A percentile compares a stretch with the other conserved stretches of the same genome.
Conservation (phyloP, 2,797 vertebrate species). For the Gorsachius magnificus region DNA sequence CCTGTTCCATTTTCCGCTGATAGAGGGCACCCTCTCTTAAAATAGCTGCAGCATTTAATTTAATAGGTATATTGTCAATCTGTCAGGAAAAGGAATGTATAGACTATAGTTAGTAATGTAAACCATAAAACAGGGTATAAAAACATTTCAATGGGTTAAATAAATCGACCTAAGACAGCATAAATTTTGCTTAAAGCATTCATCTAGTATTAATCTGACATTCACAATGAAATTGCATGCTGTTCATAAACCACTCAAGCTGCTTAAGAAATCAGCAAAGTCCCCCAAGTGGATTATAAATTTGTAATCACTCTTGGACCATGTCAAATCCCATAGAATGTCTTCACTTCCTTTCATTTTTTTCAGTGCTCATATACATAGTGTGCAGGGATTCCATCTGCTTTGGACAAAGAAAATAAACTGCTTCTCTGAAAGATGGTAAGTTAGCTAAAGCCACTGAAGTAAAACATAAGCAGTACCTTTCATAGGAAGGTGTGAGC, state of each 20-base stretch:
- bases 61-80: conserved; percentile 79
- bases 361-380: not conserved
- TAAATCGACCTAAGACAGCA: conserved; percentile 47
- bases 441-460: not conserved
- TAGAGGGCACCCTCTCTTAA: conserved; percentile 86
- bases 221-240: conserved; percentile 53
- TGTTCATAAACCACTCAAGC: conserved; percentile 60
- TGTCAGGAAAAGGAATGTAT: conserved; percentile 49
- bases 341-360: conserved; percentile 23
- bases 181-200: conserved; percentile 50
- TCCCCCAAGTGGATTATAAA: conserved; percentile 66
- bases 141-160: conserved; percentile 52
- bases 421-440: not conserved
- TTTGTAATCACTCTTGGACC: conserved; percentile 62
- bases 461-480: not conserved
- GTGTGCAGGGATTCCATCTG: not conserved
- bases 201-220: conserved; percentile 51
- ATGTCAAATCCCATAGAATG: conserved; percentile 58
- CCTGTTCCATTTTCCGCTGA: conserved; percentile 82
- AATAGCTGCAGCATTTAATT: conserved; percentile 88
- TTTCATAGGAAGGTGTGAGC: not conserved
- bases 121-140: conserved; percentile 32
- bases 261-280: conserved; percentile 60
- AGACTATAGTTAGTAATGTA: conserved; percentile 29
- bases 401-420: conserved; percentile 2